These are phyloP conservation scores for Montipora sp. DNA, from an alignment of 64 coral and sea anemone species.

Conservation along the genomic window DNA sequence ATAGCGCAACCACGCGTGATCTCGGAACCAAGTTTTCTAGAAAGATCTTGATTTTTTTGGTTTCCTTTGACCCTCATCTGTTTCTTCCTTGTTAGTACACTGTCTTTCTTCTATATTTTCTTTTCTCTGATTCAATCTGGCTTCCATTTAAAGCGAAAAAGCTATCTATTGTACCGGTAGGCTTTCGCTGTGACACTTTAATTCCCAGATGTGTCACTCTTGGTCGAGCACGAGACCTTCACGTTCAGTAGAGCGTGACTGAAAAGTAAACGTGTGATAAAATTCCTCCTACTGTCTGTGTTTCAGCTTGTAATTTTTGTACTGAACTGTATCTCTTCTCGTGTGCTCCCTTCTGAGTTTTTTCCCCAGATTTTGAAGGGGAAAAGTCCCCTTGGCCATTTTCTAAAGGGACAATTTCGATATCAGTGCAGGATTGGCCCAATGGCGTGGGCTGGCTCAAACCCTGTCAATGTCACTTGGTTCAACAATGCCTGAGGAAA, in stretches of 20 bases:
- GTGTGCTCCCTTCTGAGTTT: no score
- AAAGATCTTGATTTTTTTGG: slow-evolving; percentile 34
- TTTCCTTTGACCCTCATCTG: slow-evolving; percentile 43
- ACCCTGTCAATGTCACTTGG: background rate
- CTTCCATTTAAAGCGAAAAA: slow-evolving; percentile 27
- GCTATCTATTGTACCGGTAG: background rate
- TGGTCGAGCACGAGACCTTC: no score
- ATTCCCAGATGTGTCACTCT: no score
- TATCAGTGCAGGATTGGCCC: background rate
- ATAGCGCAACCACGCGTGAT: slow-evolving; percentile 50
- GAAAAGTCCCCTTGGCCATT: slow-evolving; percentile 18
- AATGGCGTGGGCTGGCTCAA: slow-evolving; percentile 12
- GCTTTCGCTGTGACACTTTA: background rate
- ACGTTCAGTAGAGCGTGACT: background rate
- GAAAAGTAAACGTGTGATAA: slow-evolving; percentile 49
- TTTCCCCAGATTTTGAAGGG: slow-evolving; percentile 1
- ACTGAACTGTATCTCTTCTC: no score
- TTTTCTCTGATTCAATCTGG: slow-evolving; percentile 40
- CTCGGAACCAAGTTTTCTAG: slow-evolving; percentile 53
- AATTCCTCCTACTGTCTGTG: background rate
- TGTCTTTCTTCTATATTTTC: slow-evolving; percentile 45
- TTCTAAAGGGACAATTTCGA: background rate
- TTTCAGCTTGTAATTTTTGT: background rate
- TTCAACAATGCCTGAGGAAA: no score
- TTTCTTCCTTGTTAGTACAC: slow-evolving; percentile 30